Conservation (phyloP, 2,888 invertebrate genomes). For the Metellina segmentata region DNA sequence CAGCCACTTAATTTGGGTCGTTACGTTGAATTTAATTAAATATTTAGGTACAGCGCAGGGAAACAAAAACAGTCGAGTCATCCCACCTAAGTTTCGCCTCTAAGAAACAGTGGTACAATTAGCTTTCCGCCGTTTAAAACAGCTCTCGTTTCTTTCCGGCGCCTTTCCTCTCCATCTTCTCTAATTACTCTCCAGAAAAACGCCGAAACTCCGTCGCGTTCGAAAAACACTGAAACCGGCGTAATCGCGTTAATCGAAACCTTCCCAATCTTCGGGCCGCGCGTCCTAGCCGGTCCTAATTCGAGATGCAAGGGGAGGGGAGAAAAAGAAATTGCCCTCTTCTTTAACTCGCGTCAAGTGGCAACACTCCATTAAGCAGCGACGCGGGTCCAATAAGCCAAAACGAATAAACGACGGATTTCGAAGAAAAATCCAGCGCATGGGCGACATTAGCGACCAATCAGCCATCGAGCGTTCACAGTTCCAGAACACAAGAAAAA, state of each 20-base stretch:
- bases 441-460: slow-evolving; percentile 69
- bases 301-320: background rate
- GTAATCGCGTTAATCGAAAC: background rate
- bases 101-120: background rate
- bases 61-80: background rate
- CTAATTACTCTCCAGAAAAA: background rate
- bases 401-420: slow-evolving; percentile 58
- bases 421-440: slow-evolving; percentile 50
- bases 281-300: background rate
- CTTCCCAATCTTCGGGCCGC: background rate
- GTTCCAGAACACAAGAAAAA: background rate
- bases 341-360: slow-evolving; percentile 5
- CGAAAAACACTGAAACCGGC: background rate
- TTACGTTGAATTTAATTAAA: background rate
- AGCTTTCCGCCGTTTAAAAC: background rate
- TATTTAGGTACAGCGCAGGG: background rate
- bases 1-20: background rate
- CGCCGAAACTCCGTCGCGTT: background rate
- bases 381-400: slow-evolving; percentile 69
- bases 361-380: slow-evolving; percentile 64
- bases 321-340: background rate
- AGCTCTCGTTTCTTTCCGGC: background rate
- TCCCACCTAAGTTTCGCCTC: background rate
- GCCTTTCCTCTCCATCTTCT: background rate
- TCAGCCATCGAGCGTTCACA: slow-evolving; percentile 53